A percentile compares a stretch with the other conserved stretches of the same genome.
Conservation (phyloP, 1,140 invertebrate species). For the Drosophila kurseongensis region DNA sequence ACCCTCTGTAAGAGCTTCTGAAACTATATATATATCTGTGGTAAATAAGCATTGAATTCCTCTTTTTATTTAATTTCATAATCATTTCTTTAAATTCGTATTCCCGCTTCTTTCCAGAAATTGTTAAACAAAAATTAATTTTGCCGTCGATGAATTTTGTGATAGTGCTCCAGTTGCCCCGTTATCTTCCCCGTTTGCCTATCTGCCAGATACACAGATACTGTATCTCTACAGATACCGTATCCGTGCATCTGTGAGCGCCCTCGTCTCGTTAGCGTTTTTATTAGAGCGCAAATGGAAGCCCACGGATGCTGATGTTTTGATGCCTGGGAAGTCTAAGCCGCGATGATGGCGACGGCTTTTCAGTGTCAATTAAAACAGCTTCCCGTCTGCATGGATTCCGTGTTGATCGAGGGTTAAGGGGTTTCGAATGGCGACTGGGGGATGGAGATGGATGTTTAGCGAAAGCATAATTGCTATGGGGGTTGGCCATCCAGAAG, state of each 20-base stretch:
- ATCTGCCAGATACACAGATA: conserved; percentile 1
- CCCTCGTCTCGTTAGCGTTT: conserved; percentile 72
- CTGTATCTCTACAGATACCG: conserved; percentile 18
- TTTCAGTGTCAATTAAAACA: conserved; percentile 76
- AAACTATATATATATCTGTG: no score
- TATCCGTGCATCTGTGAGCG: conserved; percentile 28
- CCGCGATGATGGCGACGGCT: conserved; percentile 71
- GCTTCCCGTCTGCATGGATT: conserved; percentile 29
- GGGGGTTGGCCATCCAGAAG: conserved; percentile 39
- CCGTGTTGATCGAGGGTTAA: conserved; percentile 5
- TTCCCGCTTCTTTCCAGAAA: no score
- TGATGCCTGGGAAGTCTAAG: conserved; percentile 18
- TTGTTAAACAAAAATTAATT: conserved; percentile 42
- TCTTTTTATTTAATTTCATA: no score
- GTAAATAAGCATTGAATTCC: no score
- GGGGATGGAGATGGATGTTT: conserved; percentile 40
- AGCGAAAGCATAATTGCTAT: conserved; percentile 66
- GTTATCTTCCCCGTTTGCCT: background rate
- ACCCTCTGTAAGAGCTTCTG: no score
- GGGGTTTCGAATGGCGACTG: conserved; percentile 12
- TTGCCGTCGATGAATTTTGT: conserved; percentile 51
- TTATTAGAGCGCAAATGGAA: conserved; percentile 71
- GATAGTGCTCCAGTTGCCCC: conserved; percentile 41
- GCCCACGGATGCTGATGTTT: conserved; percentile 42
- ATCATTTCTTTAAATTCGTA: no score